Evolutionary conservation across 2,888 invertebrate genomes (phyloP).

Genomic region (Globia sparganii): DNA sequence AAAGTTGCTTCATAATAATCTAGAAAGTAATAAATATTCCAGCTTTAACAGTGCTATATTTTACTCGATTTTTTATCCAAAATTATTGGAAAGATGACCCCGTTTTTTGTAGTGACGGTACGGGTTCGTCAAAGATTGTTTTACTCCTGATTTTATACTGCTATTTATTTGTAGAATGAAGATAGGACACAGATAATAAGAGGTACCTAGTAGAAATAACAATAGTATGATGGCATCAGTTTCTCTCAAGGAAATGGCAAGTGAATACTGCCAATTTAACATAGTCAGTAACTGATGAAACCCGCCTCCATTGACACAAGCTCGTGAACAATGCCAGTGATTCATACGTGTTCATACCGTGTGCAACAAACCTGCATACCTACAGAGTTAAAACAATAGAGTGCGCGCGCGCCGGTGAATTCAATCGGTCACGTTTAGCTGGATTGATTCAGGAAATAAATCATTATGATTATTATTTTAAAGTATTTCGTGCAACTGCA

Average conservation of each 20-base stretch:
- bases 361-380: constrained; percentile 50
- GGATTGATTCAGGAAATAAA: constrained; percentile 52
- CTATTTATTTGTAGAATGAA: neutral
- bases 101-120: neutral
- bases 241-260: neutral
- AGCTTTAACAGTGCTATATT: constrained; percentile 17
- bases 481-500: constrained; percentile 39
- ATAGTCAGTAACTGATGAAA: constrained; percentile 30
- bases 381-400: constrained; percentile 56
- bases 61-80: constrained; percentile 6
- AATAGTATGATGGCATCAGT: neutral
- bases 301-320: constrained; percentile 26
- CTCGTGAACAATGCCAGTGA: constrained; percentile 48
- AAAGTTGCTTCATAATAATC: constrained; percentile 39
- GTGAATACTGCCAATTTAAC: constrained; percentile 4
- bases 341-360: constrained; percentile 53
- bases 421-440: constrained; percentile 51
- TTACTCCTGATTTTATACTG: neutral
- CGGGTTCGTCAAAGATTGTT: neutral
- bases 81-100: constrained; percentile 23
- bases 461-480: constrained; percentile 24
- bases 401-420: constrained; percentile 43
- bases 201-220: neutral
- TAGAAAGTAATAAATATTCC: constrained; percentile 26
- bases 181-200: neutral